These are phyloP conservation scores for Xanthia togata DNA, from an alignment of 2,888 invertebrate genomes.

Conservation along the genomic window DNA sequence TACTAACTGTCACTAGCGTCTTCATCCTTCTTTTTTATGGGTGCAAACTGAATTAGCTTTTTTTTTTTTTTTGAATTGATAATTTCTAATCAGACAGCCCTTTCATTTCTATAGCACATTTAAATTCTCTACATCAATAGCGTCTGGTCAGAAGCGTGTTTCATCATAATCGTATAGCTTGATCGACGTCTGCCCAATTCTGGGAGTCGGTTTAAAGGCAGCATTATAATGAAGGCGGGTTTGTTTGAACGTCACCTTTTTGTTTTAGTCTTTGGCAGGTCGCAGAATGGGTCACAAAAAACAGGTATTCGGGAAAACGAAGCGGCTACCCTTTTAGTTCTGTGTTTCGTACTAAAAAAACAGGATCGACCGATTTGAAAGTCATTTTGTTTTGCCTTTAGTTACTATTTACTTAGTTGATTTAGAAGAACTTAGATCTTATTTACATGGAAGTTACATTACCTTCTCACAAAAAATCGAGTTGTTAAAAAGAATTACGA, in stretches of 20 bases:
- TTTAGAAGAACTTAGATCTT: neutral
- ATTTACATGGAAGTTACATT: neutral
- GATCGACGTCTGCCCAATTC: slow-evolving; percentile 76
- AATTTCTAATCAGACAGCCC: neutral
- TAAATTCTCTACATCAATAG: slow-evolving; percentile 54
- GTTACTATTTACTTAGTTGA: neutral
- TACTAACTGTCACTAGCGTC: neutral
- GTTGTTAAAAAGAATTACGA: too few relatives aligned
- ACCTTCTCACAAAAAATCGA: too few relatives aligned
- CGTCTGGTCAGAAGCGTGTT: slow-evolving; percentile 67
- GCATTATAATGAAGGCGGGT: slow-evolving; percentile 65
- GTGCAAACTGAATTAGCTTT: too few relatives aligned
- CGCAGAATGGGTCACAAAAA: slow-evolving; percentile 26
- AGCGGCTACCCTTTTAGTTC: slow-evolving; percentile 20
- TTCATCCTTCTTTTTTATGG: neutral
- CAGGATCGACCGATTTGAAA: neutral
- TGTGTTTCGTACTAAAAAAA: neutral
- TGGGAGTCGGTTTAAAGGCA: slow-evolving; percentile 60
- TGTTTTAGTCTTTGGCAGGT: slow-evolving; percentile 36
- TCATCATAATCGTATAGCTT: slow-evolving; percentile 75
- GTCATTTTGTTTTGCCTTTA: neutral
- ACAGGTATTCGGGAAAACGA: slow-evolving; percentile 24
- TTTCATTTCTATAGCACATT: slow-evolving; percentile 22
- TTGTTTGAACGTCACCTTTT: slow-evolving; percentile 64
- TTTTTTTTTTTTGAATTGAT: neutral